Conservation (phyloP, 2,797 vertebrate genomes). For the Dermochelys coriacea region DNA sequence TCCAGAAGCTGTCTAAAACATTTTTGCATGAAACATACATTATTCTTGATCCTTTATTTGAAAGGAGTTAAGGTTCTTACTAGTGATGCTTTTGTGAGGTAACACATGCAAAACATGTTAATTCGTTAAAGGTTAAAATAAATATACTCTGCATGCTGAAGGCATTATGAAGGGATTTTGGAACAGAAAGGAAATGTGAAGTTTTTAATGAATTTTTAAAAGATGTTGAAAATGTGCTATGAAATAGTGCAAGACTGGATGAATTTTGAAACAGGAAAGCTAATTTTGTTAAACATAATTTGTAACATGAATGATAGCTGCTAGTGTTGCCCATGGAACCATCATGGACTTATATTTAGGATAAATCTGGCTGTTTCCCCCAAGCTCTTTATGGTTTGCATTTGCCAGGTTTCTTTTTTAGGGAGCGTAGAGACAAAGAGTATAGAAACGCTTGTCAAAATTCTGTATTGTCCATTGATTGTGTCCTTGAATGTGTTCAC, state of each 20-base stretch:
- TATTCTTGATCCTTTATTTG: neutral
- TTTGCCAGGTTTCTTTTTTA: conserved; percentile 27
- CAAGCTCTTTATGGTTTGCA: conserved; percentile 37
- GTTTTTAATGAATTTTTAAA: neutral
- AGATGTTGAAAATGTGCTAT: conserved; percentile 29
- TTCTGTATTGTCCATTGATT: neutral
- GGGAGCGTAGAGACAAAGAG: conserved; percentile 13
- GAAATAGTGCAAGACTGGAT: conserved; percentile 7
- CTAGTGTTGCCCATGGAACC: neutral
- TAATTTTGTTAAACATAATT: conserved; percentile 49
- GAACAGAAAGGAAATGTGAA: neutral
- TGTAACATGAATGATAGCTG: conserved; percentile 9
- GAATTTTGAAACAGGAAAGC: conserved; percentile 44
- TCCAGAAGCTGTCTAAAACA: neutral
- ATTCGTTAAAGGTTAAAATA: conserved; percentile 11
- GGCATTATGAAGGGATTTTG: neutral
- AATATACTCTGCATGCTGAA: neutral
- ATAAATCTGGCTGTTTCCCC: neutral
- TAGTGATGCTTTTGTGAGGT: neutral
- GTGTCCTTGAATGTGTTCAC: neutral
- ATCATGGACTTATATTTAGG: neutral
- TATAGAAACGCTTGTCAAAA: conserved; percentile 31
- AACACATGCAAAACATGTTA: neutral
- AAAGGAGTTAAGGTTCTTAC: neutral
- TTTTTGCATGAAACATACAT: neutral